Base-by-base conservation (phyloP, 2,113 vertebrate genomes). In the Acanthisitta chloris region DNA sequence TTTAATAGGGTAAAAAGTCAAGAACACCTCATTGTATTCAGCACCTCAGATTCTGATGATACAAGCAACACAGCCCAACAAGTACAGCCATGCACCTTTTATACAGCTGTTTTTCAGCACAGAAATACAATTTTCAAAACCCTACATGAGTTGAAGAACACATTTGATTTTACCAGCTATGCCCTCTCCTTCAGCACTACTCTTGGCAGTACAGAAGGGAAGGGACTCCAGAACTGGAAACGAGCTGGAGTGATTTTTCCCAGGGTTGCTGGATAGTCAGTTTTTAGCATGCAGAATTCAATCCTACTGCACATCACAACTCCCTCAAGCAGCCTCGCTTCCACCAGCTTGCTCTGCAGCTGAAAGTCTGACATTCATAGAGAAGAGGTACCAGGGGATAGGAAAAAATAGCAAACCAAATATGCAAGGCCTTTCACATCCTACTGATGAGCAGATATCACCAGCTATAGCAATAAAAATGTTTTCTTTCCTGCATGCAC, bases 351-450 rank as follows among this genome's bases (percentile, higher is more conserved):
- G 3, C 36, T 88, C 69, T 89, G 62, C 76, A 51, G 54, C 62
- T 87, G 70, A 24, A 90, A 93, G 40, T 25, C 81, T 96, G 82
- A 90, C 69, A 84, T 71, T 88, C 9, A 0, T 48, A 83, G 77
- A 94, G 52, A 58, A 95, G 69, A 90, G 36, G 67, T 59, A 88
- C 6, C 81, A 79, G 17, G 77, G 92, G 76, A 71, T n/a, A 90
- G 77, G 36, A 66, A 92, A 90, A 89, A 88, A 90, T 58, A 93
- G 74, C 84, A 91, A 82, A 74, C 16, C 78, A 96, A 95, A 95
- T 43, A 94, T 29, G 48, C 74, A 64, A 58, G 48, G 62, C 55
- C 58, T 94, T 95, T 92, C 62, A 65, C 65, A 83, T 89, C 66
- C 78, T 62, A 29, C 74, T 80, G 90, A 92, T 78, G 62, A 91